phyloP scores from a whole-genome alignment of 2,888 invertebrate genomes.

The Ophraella communa region DNA sequence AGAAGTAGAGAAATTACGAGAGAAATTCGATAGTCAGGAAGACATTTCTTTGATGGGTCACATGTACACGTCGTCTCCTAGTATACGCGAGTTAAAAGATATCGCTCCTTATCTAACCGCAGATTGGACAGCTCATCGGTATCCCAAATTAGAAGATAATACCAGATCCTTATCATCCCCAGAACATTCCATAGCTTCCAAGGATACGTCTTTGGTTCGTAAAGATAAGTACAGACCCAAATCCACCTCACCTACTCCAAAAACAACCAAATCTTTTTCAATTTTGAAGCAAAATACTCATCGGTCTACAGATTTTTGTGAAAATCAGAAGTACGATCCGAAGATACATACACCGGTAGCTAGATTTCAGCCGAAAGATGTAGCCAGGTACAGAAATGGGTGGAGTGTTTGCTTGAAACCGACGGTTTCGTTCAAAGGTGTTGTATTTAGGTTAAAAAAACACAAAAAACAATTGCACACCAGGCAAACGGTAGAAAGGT shows the following conservation, averaged over 20 bases:
- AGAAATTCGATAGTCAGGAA: conserved; percentile 70
- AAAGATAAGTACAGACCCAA: conserved; percentile 58
- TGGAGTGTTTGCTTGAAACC: conserved; percentile 67
- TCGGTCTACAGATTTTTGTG: conserved; percentile 59
- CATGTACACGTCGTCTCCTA: conserved; percentile 82
- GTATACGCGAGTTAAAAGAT: conserved; percentile 76
- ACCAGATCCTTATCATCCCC: conserved; percentile 68
- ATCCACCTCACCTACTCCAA: conserved; percentile 63
- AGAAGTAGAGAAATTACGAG: conserved; percentile 75
- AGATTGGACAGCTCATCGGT: conserved; percentile 81
- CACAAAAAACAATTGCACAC: conserved; percentile 29
- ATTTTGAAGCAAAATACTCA: conserved; percentile 54
- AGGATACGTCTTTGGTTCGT: conserved; percentile 56
- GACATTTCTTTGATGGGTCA: conserved; percentile 73
- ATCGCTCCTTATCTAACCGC: conserved; percentile 81
- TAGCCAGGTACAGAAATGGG: conserved; percentile 59
- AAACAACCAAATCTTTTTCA: conserved; percentile 53
- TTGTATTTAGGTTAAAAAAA: conserved; percentile 49
- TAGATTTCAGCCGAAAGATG: conserved; percentile 72
- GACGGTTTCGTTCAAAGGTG: conserved; percentile 79
- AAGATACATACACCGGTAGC: conserved; percentile 76
- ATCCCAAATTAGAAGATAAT: conserved; percentile 74
- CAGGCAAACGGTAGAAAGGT: conserved; percentile 29
- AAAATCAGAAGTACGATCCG: conserved; percentile 76
- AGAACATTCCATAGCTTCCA: conserved; percentile 50